Evolutionary conservation across 2,113 vertebrate genomes (phyloP).

Genomic region (Arenaria interpres): DNA sequence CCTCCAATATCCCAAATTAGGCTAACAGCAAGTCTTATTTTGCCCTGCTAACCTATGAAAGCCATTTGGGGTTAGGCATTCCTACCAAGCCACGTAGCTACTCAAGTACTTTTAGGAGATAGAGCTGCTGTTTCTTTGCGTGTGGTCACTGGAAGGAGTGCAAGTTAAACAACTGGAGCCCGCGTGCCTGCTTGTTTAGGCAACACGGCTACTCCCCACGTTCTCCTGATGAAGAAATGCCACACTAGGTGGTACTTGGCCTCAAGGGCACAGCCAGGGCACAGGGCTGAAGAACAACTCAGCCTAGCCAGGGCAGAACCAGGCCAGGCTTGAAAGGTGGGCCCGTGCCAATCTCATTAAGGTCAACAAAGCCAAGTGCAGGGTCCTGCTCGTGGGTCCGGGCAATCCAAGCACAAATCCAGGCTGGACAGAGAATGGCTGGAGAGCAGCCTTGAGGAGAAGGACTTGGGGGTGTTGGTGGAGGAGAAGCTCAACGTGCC

Average conservation of each 20-base stretch:
- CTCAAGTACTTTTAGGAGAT: conserved; percentile 46
- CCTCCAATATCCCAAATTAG: conserved; percentile 60
- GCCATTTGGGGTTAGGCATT: conserved; percentile 64
- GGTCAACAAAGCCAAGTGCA: too few relatives aligned
- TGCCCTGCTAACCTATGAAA: conserved; percentile 62
- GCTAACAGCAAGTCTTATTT: conserved; percentile 47
- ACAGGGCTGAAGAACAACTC: neutral
- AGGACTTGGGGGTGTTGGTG: too few relatives aligned
- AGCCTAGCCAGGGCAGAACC: neutral
- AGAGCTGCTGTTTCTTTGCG: conserved; percentile 48
- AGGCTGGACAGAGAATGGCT: too few relatives aligned
- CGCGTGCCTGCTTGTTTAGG: conserved; percentile 57
- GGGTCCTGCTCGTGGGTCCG: too few relatives aligned
- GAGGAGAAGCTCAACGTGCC: too few relatives aligned
- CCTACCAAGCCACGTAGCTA: conserved; percentile 59
- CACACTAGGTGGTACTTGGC: conserved; percentile 3
- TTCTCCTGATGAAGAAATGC: conserved; percentile 3
- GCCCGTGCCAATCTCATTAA: too few relatives aligned
- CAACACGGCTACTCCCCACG: conserved; percentile 40
- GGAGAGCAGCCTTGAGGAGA: too few relatives aligned
- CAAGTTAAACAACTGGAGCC: conserved; percentile 63
- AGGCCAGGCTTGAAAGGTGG: neutral
- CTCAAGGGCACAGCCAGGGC: conserved; percentile 14
- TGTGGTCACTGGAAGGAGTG: conserved; percentile 63
- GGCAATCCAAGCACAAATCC: too few relatives aligned